A percentile compares a stretch with the other conserved stretches of the same genome.
These are phyloP conservation scores for Dolichopus griseipennis DNA, from an alignment of 2,888 invertebrate genomes.

Conservation along the genomic window DNA sequence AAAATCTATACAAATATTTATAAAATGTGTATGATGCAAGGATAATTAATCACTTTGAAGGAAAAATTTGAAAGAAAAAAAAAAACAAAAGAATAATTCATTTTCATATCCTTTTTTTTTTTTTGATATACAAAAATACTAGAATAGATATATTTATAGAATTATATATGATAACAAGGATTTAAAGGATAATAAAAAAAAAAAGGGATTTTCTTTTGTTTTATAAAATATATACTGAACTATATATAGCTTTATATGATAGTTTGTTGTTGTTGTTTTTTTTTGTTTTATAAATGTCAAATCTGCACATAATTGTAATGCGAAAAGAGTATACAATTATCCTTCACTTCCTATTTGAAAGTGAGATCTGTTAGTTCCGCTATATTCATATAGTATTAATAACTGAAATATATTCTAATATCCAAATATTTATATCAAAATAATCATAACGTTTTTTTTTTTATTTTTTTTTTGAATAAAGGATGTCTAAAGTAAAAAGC, in stretches of 20 bases:
- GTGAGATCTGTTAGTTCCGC: too few species aligned
- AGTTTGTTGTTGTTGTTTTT: background rate
- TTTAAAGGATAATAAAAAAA: background rate
- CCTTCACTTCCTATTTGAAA: background rate
- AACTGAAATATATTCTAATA: too few species aligned
- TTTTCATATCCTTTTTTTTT: background rate
- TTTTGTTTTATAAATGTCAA: background rate
- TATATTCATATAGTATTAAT: too few species aligned
- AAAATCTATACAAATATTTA: background rate
- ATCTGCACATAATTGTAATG: background rate
- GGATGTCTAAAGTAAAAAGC: too few species aligned
- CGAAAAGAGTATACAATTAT: background rate
- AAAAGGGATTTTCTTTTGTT: background rate
- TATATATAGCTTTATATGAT: too few species aligned
- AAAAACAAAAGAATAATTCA: background rate
- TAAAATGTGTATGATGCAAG: background rate
- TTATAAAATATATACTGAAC: too few species aligned
- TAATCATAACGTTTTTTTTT: too few species aligned
- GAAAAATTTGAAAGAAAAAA: background rate
- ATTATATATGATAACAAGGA: too few species aligned
- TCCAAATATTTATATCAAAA: too few species aligned
- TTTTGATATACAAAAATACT: background rate
- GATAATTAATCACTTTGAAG: background rate
- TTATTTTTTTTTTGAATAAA: too few species aligned
- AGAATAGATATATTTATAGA: background rate